Evolutionary conservation across 1,140 invertebrate species (phyloP), one percentile per base, ranked within the genome.

Genomic region (Tetragnatha versicolor): DNA sequence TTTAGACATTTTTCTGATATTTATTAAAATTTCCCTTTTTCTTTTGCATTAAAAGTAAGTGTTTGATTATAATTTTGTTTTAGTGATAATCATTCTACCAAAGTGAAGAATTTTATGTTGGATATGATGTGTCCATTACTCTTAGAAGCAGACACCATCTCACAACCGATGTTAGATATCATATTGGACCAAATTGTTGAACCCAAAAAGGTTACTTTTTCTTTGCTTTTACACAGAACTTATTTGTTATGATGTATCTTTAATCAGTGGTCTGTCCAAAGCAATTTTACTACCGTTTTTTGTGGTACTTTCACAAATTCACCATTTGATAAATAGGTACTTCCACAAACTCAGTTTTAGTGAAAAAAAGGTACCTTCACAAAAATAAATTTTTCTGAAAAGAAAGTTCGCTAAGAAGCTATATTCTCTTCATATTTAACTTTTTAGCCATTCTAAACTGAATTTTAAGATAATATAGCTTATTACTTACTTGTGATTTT

Each of bases 61-160:
- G n/a, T n/a, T 25, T 76, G n/a, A 12, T 27, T 55, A 5, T 20
- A 29, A 49, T 29, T 53, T 66, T 47, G 3, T 66, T 79, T 65
- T 45, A 81, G 95, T 88, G 95, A 97, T 84, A 96, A 98, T 85
- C 97, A 98, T 87, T 96, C 95, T 27, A 91, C 91, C 1, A 97
- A 98, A 89, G 97, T 99, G 55, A 98, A 97, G 85, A 95, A 93
- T 72, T 98, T 98, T 84, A 98, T 99, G 92, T 86, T 98, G 76
- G 97, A 99, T 86, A 94, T 98, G 35, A 89, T 98, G 65, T 93
- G 92, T 84, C 97, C 97, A 9, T 87, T 99, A 7, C 95, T 99
- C 75, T 94, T 93, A 5, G 97, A 99, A 87, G 96, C 95, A 22
- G 97, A 99, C 84, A 92, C 94, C 81, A 93, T 98, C 12, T 96